phyloP scores from a whole-genome alignment of 2,113 vertebrate species.

The Scortum barcoo region DNA sequence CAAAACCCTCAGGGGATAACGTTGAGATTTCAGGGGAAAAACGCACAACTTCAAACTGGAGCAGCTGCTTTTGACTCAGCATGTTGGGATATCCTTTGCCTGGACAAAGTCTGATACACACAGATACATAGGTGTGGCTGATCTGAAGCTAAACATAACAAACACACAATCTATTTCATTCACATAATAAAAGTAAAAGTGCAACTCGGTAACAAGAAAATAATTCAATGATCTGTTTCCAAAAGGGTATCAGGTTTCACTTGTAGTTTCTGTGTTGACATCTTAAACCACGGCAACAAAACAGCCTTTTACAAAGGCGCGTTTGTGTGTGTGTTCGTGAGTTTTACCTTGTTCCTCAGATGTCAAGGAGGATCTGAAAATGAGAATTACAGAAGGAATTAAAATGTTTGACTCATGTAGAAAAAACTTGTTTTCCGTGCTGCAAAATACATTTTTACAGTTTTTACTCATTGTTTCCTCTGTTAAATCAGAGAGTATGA shows the following conservation, averaged over 20 bases:
- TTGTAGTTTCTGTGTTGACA: no score
- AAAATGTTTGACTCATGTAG: background rate
- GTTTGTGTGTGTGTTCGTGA: slow-evolving; percentile 21
- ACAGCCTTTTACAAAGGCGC: background rate
- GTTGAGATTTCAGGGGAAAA: background rate
- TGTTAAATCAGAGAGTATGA: no score
- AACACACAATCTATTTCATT: background rate
- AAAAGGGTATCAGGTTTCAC: no score
- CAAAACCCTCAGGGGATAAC: background rate
- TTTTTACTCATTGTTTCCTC: background rate
- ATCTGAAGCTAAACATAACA: background rate
- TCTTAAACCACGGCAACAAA: background rate
- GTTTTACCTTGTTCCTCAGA: slow-evolving; percentile 84
- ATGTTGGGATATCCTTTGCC: background rate
- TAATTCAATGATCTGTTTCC: no score
- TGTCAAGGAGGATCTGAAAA: slow-evolving; percentile 75
- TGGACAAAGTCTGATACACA: background rate
- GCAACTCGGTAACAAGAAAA: background rate
- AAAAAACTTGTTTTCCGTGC: background rate
- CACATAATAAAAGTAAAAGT: background rate
- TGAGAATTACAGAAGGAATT: background rate
- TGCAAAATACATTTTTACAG: no score
- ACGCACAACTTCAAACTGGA: background rate
- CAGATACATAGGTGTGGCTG: no score
- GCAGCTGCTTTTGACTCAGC: background rate